These are phyloP conservation scores for Spodoptera picta DNA, from an alignment of 2,888 invertebrate species.

Conservation along the genomic window DNA sequence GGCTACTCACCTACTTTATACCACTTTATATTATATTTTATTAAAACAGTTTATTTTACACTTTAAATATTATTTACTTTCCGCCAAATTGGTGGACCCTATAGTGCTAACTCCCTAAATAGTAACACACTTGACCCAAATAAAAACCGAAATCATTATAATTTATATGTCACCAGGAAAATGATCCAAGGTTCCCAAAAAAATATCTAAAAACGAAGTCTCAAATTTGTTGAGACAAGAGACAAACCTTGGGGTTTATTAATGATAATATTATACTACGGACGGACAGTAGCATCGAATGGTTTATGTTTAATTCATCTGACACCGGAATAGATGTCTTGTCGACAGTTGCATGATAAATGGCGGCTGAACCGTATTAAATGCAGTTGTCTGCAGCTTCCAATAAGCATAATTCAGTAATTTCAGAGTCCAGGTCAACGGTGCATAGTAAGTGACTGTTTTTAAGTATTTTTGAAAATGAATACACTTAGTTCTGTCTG, in stretches of 20 bases:
- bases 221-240: slow-evolving; percentile 27
- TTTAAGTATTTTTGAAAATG: slow-evolving; percentile 32
- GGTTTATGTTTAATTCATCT: slow-evolving; percentile 75
- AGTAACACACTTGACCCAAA: slow-evolving; percentile 16
- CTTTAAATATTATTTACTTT: too few species aligned
- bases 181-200: slow-evolving; percentile 41
- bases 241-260: slow-evolving; percentile 70
- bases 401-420: slow-evolving; percentile 76
- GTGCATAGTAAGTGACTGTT: slow-evolving; percentile 61
- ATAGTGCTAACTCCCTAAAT: too few species aligned
- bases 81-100: too few species aligned
- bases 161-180: slow-evolving; percentile 53
- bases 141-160: slow-evolving; percentile 21
- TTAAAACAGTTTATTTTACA: too few species aligned
- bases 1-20: too few species aligned
- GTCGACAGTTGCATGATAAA: slow-evolving; percentile 67
- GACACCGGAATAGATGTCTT: slow-evolving; percentile 70
- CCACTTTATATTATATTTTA: too few species aligned
- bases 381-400: slow-evolving; percentile 82
- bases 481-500: too few species aligned
- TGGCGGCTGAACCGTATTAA: slow-evolving; percentile 62
- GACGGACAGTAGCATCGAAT: slow-evolving; percentile 60
- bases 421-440: slow-evolving; percentile 75
- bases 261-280: slow-evolving; percentile 78
- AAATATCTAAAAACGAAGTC: slow-evolving; percentile 9